phyloP scores from a whole-genome alignment of 2,113 vertebrate species.

The Caretta caretta region DNA sequence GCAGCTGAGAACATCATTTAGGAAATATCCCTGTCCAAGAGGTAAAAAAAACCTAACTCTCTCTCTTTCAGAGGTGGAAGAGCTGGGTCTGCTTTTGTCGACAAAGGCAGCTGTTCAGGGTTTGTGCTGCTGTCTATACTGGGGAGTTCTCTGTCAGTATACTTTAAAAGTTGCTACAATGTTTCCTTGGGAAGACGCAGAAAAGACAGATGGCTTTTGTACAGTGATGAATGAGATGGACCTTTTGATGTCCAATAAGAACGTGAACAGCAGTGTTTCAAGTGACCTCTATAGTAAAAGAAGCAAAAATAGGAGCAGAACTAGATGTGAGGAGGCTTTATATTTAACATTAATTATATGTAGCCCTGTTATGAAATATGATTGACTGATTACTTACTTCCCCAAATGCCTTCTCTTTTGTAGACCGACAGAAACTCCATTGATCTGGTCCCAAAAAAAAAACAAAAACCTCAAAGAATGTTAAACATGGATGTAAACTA shows the following conservation, averaged over 20 bases:
- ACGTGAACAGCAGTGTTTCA: background rate
- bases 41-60: background rate
- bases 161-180: background rate
- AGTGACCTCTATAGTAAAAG: background rate
- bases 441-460: background rate
- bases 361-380: background rate
- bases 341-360: background rate
- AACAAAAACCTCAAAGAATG: background rate
- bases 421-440: background rate
- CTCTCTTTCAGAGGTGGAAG: background rate
- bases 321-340: background rate
- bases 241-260: background rate
- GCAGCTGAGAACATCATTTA: background rate
- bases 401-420: background rate
- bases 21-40: background rate
- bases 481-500: background rate
- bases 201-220: constrained; percentile 21
- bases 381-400: background rate
- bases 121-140: background rate
- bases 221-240: background rate
- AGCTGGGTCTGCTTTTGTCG: background rate
- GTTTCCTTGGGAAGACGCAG: constrained; percentile 25
- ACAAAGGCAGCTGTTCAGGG: background rate
- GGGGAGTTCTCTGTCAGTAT: background rate
- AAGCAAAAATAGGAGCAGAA: background rate